Base-by-base conservation (phyloP, 2,888 invertebrate species). In the Phlogophora meticulosa region DNA sequence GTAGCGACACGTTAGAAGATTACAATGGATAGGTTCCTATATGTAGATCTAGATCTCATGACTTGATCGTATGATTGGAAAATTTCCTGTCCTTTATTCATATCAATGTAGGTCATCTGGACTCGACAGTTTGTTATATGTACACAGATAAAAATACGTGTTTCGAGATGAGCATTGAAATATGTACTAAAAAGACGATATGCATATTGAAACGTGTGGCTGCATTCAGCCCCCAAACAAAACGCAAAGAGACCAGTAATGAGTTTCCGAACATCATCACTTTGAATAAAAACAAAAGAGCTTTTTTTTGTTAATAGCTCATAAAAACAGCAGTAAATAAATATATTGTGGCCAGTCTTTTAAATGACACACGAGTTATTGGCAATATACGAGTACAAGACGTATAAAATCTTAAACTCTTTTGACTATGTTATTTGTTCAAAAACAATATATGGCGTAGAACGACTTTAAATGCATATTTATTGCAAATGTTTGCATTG, bases 271-370 rank as follows among this genome's bases (percentile, higher is more conserved):
- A 63, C 46, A 68, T 52, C 43, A 51, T 62, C 43, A 42, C 45
- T 75, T 52, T 75, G 76, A 53, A 76, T 56, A 49, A 43, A 75
- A 46, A 76, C 76, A 76, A 76, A 61, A 66, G 66, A 28, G 32
- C 22, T 9, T 62, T 76, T 78, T 76, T 76, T 75, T 51, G 55
- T 58, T 62, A 77, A 77, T 63, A 38, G 73, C 43, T 62, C 79
- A 66, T 69, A 75, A 81, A 78, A 72, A 57, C 32, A 62, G 72
- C 64, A 52, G 48, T 72, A 52, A 76, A 80, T 52, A 67, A 10
- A 48, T 53, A 48, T 62, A 75, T 69, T 66, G 53, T 60, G 49
- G 38, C 61, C 51, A 67, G 62, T 77, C 20, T 64, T 57, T 57
- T 45, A 57, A 63, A 79, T 52, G 52, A 63, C 11, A 51, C 40